Evolutionary conservation across 2,888 invertebrate genomes (phyloP).

Genomic region (Azorinus chamasolen): DNA sequence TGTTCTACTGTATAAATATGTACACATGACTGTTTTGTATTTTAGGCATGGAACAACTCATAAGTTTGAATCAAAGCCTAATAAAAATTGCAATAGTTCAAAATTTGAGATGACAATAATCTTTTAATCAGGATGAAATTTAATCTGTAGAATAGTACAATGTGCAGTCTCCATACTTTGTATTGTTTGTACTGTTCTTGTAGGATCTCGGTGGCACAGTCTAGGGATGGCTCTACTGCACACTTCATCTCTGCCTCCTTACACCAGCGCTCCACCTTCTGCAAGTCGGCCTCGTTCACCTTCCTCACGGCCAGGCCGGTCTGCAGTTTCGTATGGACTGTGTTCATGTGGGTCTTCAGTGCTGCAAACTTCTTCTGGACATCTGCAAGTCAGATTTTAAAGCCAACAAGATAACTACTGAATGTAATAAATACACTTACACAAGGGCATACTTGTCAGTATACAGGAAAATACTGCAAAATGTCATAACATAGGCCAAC

Average conservation of each 20-base stretch:
- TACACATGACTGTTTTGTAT: too few species aligned
- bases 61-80: too few species aligned
- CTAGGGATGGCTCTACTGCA: conserved; percentile 91
- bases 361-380: conserved; percentile 30
- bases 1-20: too few species aligned
- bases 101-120: too few species aligned
- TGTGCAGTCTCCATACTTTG: conserved; percentile 70
- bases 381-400: conserved; percentile 12
- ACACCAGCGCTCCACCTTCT: conserved; percentile 94
- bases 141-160: too few species aligned
- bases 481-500: too few species aligned
- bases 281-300: conserved; percentile 93
- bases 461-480: too few species aligned
- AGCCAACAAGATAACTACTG: neutral
- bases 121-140: too few species aligned
- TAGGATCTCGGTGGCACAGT: conserved; percentile 93
- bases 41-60: too few species aligned
- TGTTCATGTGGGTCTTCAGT: conserved; percentile 89
- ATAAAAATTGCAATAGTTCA: too few species aligned
- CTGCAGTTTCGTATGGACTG: conserved; percentile 91
- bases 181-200: conserved; percentile 94
- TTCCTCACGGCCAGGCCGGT: conserved; percentile 92
- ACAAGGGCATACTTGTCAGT: too few species aligned
- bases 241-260: conserved; percentile 96
- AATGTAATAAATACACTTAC: too few species aligned